Base-by-base conservation (phyloP, 2,113 vertebrate species). In the Phalacrocorax pelagicus region DNA sequence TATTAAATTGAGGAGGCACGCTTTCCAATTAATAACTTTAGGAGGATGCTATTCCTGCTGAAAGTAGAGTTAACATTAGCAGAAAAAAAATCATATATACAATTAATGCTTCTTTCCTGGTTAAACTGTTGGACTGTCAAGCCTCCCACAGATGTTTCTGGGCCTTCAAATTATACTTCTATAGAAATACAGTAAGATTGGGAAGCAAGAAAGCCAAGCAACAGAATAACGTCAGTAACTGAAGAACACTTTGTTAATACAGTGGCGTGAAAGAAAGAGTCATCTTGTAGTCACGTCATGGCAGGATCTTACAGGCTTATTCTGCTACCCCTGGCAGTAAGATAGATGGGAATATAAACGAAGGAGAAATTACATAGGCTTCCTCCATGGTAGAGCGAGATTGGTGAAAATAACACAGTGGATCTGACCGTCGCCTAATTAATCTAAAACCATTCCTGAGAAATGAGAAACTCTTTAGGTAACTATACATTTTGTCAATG, bases 321-420 rank as follows among this genome's bases (percentile, higher is more conserved):
- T 79, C n/a, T 83, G n/a, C 38, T 82, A 75, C 7, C 21, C 38
- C 14, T 55, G 12, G 6, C 22, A 62, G 24, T 74, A 40, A 58
- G 11, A 32, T 1, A 42, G 4, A 16, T 42, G 3, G 8, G 34
- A 7, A 49, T 5, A 65, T 44, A 69, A 38, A 72, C 29, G 38
- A 87, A 71, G 24, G 38, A 86, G 30, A 71, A 81, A 73, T 24
- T 0, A 30, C 23, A 40, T 12, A 7, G 11, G 8, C 8, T 71
- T 92, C 55, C 6, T 55, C 44, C 0, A 0, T n/a, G 21, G 30
- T 26, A 52, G 29, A 82, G 6, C 0, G 1, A 5, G 14, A 81
- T 34, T 17, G 5, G 20, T 61, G 30, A 79, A 85, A 92, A 74
- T 30, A 88, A 15, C 20, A 91, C 40, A 42, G 7, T 34, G 20